Percentiles rank a stretch among this genome's conserved stretches.
phyloP scores from a whole-genome alignment of 1,140 invertebrate genomes.

The Zaprionus nigranus region DNA sequence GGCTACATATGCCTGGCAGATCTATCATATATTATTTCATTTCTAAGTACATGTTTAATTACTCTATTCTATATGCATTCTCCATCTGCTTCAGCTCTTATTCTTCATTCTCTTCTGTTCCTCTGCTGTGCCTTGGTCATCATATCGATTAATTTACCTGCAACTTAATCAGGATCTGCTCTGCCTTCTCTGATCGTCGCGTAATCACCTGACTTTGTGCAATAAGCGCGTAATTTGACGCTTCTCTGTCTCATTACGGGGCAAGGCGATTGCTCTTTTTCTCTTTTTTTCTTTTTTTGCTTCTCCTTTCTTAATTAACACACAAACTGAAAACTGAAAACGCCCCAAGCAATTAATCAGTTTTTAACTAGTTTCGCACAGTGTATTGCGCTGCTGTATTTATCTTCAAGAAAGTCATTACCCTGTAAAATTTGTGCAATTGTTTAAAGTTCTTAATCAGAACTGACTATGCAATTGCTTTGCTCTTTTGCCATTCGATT shows the following conservation, averaged over 20 bases:
- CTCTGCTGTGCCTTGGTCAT: neutral
- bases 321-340: neutral
- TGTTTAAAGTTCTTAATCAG: neutral
- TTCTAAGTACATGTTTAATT: too few relatives aligned
- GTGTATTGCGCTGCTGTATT: neutral
- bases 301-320: neutral
- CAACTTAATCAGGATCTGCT: neutral
- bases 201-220: slow-evolving; percentile 4
- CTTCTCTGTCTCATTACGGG: neutral
- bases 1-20: too few relatives aligned
- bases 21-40: too few relatives aligned
- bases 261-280: neutral
- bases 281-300: neutral
- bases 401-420: neutral
- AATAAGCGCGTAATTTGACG: slow-evolving; percentile 6
- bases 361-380: slow-evolving; percentile 1
- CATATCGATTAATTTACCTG: neutral
- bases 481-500: neutral
- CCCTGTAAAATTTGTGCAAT: neutral
- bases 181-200: neutral
- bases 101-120: neutral
- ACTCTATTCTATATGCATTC: neutral
- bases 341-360: neutral
- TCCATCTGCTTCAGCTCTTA: neutral
- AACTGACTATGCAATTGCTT: neutral